Percentiles rank a stretch among this genome's conserved stretches.
Conservation (phyloP, 2,888 invertebrate genomes). For the Megamerina dolium region DNA sequence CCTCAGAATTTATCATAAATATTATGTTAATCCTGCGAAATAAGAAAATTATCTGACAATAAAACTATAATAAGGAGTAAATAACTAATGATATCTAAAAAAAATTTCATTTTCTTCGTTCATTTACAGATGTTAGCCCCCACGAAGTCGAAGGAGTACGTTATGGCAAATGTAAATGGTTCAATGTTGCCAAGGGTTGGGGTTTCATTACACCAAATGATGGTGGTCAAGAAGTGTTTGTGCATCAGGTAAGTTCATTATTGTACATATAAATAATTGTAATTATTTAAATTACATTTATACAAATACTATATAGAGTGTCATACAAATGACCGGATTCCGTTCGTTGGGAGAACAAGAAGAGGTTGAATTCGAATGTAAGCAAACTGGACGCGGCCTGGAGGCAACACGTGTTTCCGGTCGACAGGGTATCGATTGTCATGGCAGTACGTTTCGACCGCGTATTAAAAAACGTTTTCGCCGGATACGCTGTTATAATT, state of each 20-base stretch:
- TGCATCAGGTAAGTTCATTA: conserved; percentile 70
- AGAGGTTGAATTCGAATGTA: conserved; percentile 80
- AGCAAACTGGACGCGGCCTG: conserved; percentile 75
- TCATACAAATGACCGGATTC: conserved; percentile 86
- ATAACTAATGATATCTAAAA: too few relatives aligned
- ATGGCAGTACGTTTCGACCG: conserved; percentile 76
- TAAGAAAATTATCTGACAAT: too few relatives aligned
- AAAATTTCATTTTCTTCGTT: too few relatives aligned
- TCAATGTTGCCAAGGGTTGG: conserved; percentile 93
- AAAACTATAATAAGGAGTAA: too few relatives aligned
- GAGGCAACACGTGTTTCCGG: conserved; percentile 84
- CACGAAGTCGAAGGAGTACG: conserved; percentile 52
- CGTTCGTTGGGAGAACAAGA: conserved; percentile 79
- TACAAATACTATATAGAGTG: conserved; percentile 61
- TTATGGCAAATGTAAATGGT: conserved; percentile 87
- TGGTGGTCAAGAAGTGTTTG: conserved; percentile 85
- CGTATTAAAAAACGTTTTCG: conserved; percentile 72
- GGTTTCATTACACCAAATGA: conserved; percentile 90
- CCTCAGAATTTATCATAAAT: too few relatives aligned
- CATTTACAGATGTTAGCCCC: conserved; percentile 30
- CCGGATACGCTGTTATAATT: conserved; percentile 89
- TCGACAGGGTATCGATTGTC: conserved; percentile 63
- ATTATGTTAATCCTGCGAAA: too few relatives aligned
- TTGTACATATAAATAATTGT: background rate
- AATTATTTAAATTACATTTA: background rate